A percentile compares a stretch with the other conserved stretches of the same genome.
phyloP scores from a whole-genome alignment of 2,888 invertebrate species.

The Drosophila fungiperda region DNA sequence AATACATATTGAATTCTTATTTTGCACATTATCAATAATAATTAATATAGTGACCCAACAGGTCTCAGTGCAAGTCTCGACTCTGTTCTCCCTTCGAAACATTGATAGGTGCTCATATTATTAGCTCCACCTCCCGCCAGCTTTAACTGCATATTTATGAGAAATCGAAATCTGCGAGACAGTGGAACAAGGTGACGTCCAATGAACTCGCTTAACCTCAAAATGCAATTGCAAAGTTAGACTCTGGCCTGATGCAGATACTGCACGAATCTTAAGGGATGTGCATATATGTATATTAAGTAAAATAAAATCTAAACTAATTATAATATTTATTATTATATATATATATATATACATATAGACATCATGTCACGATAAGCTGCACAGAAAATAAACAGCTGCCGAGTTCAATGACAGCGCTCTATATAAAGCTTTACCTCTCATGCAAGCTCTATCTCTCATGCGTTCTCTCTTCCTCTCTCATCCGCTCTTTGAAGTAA shows the following conservation, averaged over 20 bases:
- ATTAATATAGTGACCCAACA: slow-evolving; percentile 29
- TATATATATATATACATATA: not conserved
- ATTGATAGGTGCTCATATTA: slow-evolving; percentile 26
- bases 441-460: slow-evolving; percentile 4
- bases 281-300: not conserved
- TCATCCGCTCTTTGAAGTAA: not conserved
- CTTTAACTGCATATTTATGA: slow-evolving; percentile 26
- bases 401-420: slow-evolving; percentile 57
- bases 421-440: slow-evolving; percentile 34
- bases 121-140: not conserved
- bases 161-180: slow-evolving; percentile 28
- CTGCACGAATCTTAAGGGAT: not conserved
- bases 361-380: slow-evolving; percentile 31
- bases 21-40: slow-evolving; percentile 37
- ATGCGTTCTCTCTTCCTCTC: slow-evolving; percentile 1
- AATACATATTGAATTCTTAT: slow-evolving; percentile 13
- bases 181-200: slow-evolving; percentile 33
- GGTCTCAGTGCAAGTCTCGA: slow-evolving; percentile 20
- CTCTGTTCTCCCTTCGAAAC: slow-evolving; percentile 7
- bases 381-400: slow-evolving; percentile 8
- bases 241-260: slow-evolving; percentile 7
- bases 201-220: slow-evolving; percentile 43
- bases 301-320: not conserved
- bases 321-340: not conserved
- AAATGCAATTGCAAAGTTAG: slow-evolving; percentile 21